Evolutionary conservation across 2,888 invertebrate genomes (phyloP), one percentile per base, ranked within the genome.

Genomic region (Athetis lepigone): DNA sequence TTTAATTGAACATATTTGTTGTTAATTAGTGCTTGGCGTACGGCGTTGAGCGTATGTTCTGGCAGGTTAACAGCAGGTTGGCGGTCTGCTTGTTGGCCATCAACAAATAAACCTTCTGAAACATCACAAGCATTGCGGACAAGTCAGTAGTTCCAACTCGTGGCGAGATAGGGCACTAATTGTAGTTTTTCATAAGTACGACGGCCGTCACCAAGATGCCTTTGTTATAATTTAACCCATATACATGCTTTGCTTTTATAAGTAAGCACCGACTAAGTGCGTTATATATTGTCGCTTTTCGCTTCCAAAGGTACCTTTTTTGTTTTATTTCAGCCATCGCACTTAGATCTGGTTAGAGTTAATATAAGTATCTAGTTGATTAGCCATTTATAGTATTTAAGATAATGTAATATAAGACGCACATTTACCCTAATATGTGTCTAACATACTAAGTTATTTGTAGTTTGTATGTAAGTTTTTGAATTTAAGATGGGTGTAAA

Each of bases 131-230:
- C 23, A 36, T 52, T 37, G 5, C 27, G 21, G 16, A 60, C 16
- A 16, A n/a, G 29, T 13, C 7, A 11, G 25, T 9, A 36, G 36
- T 21, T 18, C 16, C 29, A n/a, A 37, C 37, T 59, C 37, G 18
- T 45, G 18, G 40, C 37, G 54, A 46, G 11, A 21, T 46, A 27
- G 50, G 11, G 29, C 61, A 11, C 4, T 55, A 50, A 40, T 29
- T 47, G 69, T 69, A 54, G 46, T 51, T 56, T 36, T 68, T 42
- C 33, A 9, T 68, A 69, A 69, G 51, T 61, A 68, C 37, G 19
- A 69, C 42, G 59, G 68, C 59, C 68, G 9, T 57, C 67, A 68
- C 67, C 67, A 42, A 29, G 49, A 59, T 69, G 55, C 62, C 70
- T 69, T 69, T 55, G n/a, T 45, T 52, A 60, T 69, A 9, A 61